Evolutionary conservation across 2,113 vertebrate genomes (phyloP).

Genomic region (Paradoxurus hermaphroditus): DNA sequence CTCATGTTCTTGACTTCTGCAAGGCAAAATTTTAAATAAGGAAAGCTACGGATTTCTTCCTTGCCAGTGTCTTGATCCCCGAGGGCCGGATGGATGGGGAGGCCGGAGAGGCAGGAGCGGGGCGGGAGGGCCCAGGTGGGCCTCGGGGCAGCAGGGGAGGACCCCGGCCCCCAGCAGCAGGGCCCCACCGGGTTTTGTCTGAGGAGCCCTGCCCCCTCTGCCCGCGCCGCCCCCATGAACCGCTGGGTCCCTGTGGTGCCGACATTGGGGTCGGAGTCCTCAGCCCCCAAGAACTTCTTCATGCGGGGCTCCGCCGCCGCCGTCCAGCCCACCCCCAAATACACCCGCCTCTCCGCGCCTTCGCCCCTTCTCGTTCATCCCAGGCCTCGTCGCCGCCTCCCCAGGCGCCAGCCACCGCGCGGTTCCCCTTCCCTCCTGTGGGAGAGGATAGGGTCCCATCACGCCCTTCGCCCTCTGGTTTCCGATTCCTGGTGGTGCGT

Average conservation of each 20-base stretch:
- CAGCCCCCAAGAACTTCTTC: not conserved
- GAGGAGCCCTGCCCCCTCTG: not conserved
- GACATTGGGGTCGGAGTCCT: not conserved
- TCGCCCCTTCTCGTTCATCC: not conserved
- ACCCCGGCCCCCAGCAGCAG: too few species aligned
- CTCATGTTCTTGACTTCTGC: not conserved
- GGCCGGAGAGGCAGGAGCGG: too few species aligned
- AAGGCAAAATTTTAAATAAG: not conserved
- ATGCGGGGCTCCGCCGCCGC: fast-evolving
- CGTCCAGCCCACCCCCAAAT: not conserved
- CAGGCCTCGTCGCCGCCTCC: too few species aligned
- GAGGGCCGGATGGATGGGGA: not conserved
- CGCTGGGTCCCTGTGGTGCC: not conserved
- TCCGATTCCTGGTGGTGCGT: not conserved
- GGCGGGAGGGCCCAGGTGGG: too few species aligned
- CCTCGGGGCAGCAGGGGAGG: not conserved
- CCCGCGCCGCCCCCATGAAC: not conserved
- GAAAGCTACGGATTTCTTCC: not conserved
- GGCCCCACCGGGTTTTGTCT: not conserved
- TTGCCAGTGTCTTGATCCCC: not conserved
- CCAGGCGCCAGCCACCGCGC: not conserved
- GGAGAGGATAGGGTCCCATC: too few species aligned
- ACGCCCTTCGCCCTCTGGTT: not conserved
- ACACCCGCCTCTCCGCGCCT: not conserved
- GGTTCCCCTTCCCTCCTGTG: not conserved